Evolutionary conservation across 1,140 invertebrate species (phyloP).

Genomic region (Magallana angulata): DNA sequence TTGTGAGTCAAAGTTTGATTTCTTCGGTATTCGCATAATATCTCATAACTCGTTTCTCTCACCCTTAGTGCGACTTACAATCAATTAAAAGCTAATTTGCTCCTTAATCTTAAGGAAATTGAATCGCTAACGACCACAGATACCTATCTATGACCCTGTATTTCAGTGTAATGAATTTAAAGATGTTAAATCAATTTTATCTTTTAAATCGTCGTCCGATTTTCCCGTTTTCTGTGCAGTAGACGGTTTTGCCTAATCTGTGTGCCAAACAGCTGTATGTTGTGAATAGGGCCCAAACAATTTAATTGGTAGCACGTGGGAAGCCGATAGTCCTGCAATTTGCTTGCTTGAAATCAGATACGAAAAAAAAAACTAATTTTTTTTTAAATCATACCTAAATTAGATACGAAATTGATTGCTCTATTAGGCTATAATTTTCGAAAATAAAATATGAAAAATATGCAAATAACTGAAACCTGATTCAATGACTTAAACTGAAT

Average conservation of each 20-base stretch:
- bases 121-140: not conserved
- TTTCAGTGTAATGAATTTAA: constrained; percentile 24
- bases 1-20: no score
- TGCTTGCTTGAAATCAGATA: not conserved
- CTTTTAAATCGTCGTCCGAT: constrained; percentile 5
- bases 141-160: not conserved
- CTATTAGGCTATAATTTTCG: no score
- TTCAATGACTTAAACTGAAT: no score
- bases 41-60: no score
- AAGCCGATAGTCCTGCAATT: not conserved
- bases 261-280: not conserved
- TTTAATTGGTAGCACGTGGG: not conserved
- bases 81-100: constrained; percentile 19
- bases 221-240: not conserved
- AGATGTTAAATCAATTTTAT: constrained; percentile 20
- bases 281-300: not conserved
- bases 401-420: no score
- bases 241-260: not conserved
- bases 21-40: no score
- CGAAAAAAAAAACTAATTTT: no score
- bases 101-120: constrained; percentile 5
- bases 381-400: no score
- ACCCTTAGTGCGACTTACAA: not conserved
- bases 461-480: no score
- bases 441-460: no score